Evolutionary conservation across 2,113 vertebrate species (phyloP).

Genomic region (Chionis minor): DNA sequence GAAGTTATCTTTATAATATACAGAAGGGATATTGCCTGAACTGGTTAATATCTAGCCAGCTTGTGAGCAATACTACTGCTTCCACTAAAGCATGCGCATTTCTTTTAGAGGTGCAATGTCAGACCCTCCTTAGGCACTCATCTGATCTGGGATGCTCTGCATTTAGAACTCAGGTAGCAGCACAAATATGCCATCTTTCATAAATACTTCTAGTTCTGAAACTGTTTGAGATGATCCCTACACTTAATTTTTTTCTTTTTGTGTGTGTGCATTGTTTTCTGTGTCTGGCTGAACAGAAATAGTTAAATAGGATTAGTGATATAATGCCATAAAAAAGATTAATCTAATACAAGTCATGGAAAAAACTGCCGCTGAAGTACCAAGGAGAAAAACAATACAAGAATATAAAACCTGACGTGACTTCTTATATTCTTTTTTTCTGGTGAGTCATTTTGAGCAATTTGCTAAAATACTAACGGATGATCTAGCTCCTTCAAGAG

Average conservation of each 20-base stretch:
- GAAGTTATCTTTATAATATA: conserved; percentile 21
- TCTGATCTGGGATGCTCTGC: neutral
- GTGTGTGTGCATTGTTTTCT: neutral
- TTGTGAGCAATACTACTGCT: neutral
- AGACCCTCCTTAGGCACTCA: neutral
- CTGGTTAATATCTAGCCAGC: neutral
- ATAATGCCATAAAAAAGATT: neutral
- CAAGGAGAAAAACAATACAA: neutral
- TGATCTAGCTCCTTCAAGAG: neutral
- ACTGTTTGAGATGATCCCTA: neutral
- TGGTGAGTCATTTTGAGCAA: neutral
- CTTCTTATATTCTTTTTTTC: neutral
- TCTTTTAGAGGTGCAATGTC: neutral
- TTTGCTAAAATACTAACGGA: neutral
- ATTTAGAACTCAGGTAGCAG: neutral
- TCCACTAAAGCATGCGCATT: neutral
- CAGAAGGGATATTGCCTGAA: conserved; percentile 8
- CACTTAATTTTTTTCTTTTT: neutral
- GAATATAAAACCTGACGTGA: neutral
- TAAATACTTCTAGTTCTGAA: neutral
- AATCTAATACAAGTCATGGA: neutral
- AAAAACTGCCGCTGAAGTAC: neutral
- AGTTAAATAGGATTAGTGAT: neutral
- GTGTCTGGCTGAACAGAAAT: neutral
- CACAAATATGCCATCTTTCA: neutral